Conservation (phyloP, 2,888 invertebrate species). For the Phania funesta region DNA sequence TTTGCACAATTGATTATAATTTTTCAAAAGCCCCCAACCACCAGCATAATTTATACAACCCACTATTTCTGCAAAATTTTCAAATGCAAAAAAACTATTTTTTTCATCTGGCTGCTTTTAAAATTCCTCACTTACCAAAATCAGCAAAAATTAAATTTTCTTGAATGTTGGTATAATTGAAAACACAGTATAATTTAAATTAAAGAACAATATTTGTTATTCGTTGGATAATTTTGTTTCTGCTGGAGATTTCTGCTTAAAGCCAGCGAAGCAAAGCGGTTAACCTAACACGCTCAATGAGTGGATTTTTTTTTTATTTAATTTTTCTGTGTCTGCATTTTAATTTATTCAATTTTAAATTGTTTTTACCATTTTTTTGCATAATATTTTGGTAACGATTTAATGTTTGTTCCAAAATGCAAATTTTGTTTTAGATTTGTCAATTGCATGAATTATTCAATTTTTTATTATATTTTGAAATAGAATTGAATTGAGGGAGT, state of each 20-base stretch:
- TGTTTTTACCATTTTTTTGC: constrained; percentile 39
- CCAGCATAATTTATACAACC: constrained; percentile 57
- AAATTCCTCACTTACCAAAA: constrained; percentile 52
- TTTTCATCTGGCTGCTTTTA: constrained; percentile 45
- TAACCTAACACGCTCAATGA: constrained; percentile 9
- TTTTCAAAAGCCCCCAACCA: constrained; percentile 4
- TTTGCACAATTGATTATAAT: constrained; percentile 38
- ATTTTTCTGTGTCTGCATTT: constrained; percentile 37
- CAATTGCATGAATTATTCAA: constrained; percentile 25
- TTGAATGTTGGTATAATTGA: not conserved
- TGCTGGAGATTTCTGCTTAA: not conserved
- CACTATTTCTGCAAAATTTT: constrained; percentile 37
- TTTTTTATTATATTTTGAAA: constrained; percentile 35
- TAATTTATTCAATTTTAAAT: constrained; percentile 25
- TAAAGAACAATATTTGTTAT: too few species aligned
- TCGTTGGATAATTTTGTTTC: too few species aligned
- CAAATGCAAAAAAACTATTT: constrained; percentile 31
- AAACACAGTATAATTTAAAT: too few species aligned
- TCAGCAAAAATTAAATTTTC: constrained; percentile 47
- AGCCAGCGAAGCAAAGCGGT: not conserved
- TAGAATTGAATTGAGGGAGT: not conserved
- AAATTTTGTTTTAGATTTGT: constrained; percentile 57
- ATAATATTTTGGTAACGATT: constrained; percentile 55
- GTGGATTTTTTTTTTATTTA: not conserved
- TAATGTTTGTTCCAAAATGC: constrained; percentile 52